Conservation (phyloP, 2,113 vertebrate genomes). For the Bubalus kerabau region DNA sequence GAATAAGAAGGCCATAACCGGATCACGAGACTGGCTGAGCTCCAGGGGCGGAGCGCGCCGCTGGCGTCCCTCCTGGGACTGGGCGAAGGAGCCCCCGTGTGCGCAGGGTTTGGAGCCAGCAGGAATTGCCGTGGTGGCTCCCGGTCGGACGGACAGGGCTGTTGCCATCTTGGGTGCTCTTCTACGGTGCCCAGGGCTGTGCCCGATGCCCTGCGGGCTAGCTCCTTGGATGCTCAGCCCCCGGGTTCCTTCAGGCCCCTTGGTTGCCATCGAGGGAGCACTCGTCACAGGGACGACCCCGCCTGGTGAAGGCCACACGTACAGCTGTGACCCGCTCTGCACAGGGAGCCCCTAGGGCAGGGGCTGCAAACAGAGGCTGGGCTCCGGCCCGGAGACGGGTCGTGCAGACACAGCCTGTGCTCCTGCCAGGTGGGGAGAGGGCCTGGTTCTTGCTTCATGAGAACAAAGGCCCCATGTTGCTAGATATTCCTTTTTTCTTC, state of each 20-base stretch:
- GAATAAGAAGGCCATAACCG: neutral
- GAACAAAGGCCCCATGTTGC: neutral
- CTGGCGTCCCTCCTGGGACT: neutral
- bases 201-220: neutral
- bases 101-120: neutral
- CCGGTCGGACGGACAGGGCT: accelerated
- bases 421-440: neutral
- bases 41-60: accelerated
- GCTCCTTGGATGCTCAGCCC: neutral
- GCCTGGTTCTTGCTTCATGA: neutral
- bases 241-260: neutral
- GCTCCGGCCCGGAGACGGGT: no score
- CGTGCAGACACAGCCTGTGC: neutral
- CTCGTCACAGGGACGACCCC: neutral
- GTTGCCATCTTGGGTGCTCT: no score
- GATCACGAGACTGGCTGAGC: neutral
- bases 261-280: neutral
- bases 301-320: accelerated
- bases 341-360: no score
- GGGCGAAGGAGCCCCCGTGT: neutral
- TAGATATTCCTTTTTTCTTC: neutral
- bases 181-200: accelerated
- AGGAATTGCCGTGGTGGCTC: accelerated
- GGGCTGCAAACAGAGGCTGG: neutral
- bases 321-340: no score